A percentile compares a stretch with the other conserved stretches of the same genome.
Conservation (phyloP, 2,113 vertebrate species). For the Serranochromis macrocephalus region DNA sequence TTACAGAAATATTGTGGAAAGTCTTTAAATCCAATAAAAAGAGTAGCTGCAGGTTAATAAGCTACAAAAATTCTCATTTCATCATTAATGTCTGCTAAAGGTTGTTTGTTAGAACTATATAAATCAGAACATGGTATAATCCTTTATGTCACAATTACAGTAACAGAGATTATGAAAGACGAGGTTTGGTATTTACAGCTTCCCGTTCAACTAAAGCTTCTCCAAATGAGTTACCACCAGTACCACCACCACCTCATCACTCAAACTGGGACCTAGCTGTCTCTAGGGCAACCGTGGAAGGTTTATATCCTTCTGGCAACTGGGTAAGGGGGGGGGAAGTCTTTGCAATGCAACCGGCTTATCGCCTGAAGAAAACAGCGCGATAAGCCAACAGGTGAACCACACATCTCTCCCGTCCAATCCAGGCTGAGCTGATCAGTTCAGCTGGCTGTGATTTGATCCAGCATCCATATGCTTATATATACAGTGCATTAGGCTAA, state of each 20-base stretch:
- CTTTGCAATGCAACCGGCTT: conserved; percentile 37
- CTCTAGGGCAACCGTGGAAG: conserved; percentile 69
- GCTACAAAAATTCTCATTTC: neutral
- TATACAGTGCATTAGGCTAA: conserved; percentile 47
- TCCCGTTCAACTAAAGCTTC: neutral
- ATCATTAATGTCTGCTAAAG: neutral
- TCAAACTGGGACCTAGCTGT: conserved; percentile 57
- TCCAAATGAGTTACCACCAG: conserved; percentile 5
- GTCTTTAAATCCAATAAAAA: neutral
- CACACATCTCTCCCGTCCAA: conserved; percentile 19
- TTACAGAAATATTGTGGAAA: neutral
- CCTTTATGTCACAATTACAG: neutral
- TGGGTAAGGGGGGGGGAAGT: conserved; percentile 50
- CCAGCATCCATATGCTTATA: conserved; percentile 46
- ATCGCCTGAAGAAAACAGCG: conserved; percentile 33
- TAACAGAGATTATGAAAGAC: neutral
- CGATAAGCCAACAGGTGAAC: conserved; percentile 48
- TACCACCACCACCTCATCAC: conserved; percentile 17
- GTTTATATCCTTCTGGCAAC: conserved; percentile 71
- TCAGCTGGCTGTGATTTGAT: neutral
- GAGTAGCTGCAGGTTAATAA: neutral
- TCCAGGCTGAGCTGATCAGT: conserved; percentile 13
- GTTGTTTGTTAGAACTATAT: neutral
- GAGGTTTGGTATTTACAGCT: neutral
- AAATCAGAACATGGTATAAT: neutral